Evolutionary conservation across 2,113 vertebrate genomes (phyloP).

Genomic region (Mustela lutreola): DNA sequence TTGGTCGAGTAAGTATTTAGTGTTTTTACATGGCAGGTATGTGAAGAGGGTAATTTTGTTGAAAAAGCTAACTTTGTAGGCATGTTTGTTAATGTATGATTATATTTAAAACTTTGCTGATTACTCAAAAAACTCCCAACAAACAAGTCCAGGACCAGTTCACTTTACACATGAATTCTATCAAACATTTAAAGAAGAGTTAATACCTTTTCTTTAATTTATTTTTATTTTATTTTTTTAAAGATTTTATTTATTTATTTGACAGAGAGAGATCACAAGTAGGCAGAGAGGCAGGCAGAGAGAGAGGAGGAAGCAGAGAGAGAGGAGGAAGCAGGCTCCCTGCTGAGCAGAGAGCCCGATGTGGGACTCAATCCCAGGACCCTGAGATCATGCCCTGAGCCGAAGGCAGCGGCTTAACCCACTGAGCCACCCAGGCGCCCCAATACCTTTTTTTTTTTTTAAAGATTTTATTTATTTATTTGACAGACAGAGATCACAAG

Average conservation of each 20-base stretch:
- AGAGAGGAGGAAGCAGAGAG: too few relatives aligned
- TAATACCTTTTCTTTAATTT: not conserved
- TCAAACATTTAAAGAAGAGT: not conserved
- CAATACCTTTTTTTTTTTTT: not conserved
- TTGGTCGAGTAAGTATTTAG: not conserved
- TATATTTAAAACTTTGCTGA: not conserved
- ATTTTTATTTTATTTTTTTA: too few relatives aligned
- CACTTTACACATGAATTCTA: not conserved
- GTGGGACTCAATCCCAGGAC: too few relatives aligned
- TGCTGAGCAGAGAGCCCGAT: too few relatives aligned
- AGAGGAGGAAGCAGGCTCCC: too few relatives aligned
- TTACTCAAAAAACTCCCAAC: not conserved
- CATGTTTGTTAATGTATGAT: not conserved
- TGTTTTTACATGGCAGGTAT: not conserved
- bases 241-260: not conserved
- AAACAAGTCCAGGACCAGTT: not conserved
- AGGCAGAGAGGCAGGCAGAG: too few relatives aligned
- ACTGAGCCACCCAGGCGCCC: too few relatives aligned
- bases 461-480: not conserved
- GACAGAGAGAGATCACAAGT: too few relatives aligned
- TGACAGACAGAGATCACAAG: too few relatives aligned
- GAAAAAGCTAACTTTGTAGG: not conserved
- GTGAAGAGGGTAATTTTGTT: not conserved
- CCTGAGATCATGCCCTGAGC: too few relatives aligned
- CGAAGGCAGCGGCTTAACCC: too few relatives aligned